Evolutionary conservation across 2,113 vertebrate genomes (phyloP).

Genomic region (Gasterosteus nipponicus): DNA sequence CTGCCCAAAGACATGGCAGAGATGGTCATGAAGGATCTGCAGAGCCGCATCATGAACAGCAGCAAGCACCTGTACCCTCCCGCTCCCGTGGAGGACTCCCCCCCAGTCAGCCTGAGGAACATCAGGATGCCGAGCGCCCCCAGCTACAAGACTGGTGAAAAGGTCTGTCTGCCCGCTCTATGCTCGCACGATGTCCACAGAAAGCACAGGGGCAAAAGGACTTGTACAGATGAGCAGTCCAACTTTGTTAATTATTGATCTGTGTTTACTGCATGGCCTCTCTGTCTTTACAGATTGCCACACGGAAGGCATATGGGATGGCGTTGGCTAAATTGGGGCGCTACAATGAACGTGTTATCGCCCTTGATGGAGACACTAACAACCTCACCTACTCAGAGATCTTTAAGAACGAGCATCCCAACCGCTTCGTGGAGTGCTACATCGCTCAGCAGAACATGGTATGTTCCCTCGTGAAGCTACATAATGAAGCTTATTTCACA

Average conservation of each 20-base stretch:
- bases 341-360: slow-evolving; percentile 88
- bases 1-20: slow-evolving; percentile 94
- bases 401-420: slow-evolving; percentile 94
- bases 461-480: slow-evolving; percentile 15
- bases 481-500: background rate
- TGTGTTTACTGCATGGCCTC: background rate
- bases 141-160: slow-evolving; percentile 92
- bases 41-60: slow-evolving; percentile 87
- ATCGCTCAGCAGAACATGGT: slow-evolving; percentile 98
- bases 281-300: slow-evolving; percentile 83
- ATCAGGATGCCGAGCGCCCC: slow-evolving; percentile 91
- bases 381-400: slow-evolving; percentile 94
- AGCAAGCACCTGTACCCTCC: slow-evolving; percentile 89
- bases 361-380: slow-evolving; percentile 93
- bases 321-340: slow-evolving; percentile 91
- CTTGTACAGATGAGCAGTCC: background rate
- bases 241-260: background rate
- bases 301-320: slow-evolving; percentile 91
- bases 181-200: background rate
- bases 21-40: slow-evolving; percentile 87
- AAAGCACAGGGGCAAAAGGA: background rate
- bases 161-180: slow-evolving; percentile 77
- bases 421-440: slow-evolving; percentile 93
- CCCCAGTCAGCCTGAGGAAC: slow-evolving; percentile 86
- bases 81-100: slow-evolving; percentile 88